Evolutionary conservation across 2,888 invertebrate species (phyloP).

Genomic region (Xestobium rufovillosum): DNA sequence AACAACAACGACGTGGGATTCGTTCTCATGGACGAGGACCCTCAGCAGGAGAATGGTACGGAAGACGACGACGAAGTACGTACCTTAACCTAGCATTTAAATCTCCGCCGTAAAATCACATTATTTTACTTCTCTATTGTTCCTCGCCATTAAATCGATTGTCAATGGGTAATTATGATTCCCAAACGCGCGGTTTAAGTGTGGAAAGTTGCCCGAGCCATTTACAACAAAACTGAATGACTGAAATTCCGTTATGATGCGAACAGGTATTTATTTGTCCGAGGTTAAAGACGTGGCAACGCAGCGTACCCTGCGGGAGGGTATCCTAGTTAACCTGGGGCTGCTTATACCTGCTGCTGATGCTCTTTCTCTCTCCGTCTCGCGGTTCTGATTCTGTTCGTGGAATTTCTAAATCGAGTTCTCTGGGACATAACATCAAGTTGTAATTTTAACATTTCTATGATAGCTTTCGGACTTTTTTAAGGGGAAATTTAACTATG

Average conservation of each 20-base stretch:
- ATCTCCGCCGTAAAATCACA: neutral
- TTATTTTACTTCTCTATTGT: too few relatives aligned
- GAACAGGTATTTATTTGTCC: slow-evolving; percentile 5
- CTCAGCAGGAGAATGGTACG: slow-evolving; percentile 32
- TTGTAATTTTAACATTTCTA: too few relatives aligned
- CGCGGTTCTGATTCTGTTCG: too few relatives aligned
- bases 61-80: slow-evolving; percentile 41
- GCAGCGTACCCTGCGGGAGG: slow-evolving; percentile 38
- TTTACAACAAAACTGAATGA: slow-evolving; percentile 12
- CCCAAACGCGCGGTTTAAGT: too few relatives aligned
- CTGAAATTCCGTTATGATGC: too few relatives aligned
- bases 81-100: slow-evolving; percentile 17
- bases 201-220: slow-evolving; percentile 13
- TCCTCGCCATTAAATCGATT: too few relatives aligned
- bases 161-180: too few relatives aligned
- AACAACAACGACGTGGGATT: slow-evolving; percentile 44
- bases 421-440: too few relatives aligned
- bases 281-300: slow-evolving; percentile 12
- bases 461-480: too few relatives aligned
- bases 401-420: too few relatives aligned
- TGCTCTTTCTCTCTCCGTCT: too few relatives aligned
- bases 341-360: slow-evolving; percentile 33
- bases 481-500: too few relatives aligned
- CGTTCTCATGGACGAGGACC: slow-evolving; percentile 43
- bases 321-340: slow-evolving; percentile 43